A percentile compares a stretch with the other conserved stretches of the same genome.
Evolutionary conservation across 2,113 vertebrate genomes (phyloP).

Genomic region (Sceloporus tristichus): DNA sequence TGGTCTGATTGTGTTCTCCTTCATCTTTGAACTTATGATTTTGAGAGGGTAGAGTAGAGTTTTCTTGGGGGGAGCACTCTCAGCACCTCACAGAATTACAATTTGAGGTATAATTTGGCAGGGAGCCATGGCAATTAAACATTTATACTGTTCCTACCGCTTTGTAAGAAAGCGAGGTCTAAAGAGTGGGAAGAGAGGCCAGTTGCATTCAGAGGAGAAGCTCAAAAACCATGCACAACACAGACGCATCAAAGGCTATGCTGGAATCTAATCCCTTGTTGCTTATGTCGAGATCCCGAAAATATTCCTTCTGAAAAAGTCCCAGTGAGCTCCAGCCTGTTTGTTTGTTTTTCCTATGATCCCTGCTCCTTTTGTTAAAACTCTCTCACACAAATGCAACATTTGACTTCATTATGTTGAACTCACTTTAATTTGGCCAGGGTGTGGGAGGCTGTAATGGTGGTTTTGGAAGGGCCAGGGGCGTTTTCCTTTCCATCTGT

Average conservation of each 20-base stretch:
- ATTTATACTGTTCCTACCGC: neutral
- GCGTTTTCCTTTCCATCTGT: conserved; percentile 34
- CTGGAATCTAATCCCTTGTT: neutral
- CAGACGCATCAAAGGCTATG: neutral
- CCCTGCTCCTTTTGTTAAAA: neutral
- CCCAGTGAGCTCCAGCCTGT: neutral
- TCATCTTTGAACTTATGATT: neutral
- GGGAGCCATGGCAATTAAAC: neutral
- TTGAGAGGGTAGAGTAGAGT: neutral
- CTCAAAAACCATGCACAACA: neutral
- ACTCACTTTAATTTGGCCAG: conserved; percentile 1
- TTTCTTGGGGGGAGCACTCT: neutral
- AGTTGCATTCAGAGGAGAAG: neutral
- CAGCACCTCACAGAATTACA: neutral
- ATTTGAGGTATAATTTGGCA: neutral
- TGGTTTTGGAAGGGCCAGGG: conserved; percentile 22
- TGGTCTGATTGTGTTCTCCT: too few species aligned
- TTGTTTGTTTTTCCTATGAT: neutral
- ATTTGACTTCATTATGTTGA: conserved; percentile 15
- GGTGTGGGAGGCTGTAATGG: conserved; percentile 30
- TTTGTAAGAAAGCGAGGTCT: neutral
- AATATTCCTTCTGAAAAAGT: neutral
- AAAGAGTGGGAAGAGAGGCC: neutral
- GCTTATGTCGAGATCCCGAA: neutral
- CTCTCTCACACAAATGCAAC: neutral